phyloP scores from a whole-genome alignment of 1,140 invertebrate genomes.

The Lordiphosa collinella region DNA sequence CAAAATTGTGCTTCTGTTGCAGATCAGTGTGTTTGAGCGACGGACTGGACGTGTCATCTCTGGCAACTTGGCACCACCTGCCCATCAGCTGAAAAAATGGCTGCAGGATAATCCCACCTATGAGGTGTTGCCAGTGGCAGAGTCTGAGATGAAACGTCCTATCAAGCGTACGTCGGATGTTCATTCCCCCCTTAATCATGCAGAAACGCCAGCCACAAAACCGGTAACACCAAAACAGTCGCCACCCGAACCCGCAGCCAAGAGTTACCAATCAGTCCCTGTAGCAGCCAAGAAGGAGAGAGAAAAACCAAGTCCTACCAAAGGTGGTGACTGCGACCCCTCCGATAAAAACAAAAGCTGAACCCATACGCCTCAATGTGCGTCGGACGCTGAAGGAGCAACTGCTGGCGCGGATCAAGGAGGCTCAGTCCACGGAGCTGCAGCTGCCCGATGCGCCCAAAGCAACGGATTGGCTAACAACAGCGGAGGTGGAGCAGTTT shows the following conservation, averaged over 20 bases:
- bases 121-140: constrained; percentile 86
- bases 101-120: constrained; percentile 92
- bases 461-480: constrained; percentile 48
- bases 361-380: constrained; percentile 89
- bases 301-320: constrained; percentile 12
- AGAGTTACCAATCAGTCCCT: too few relatives aligned
- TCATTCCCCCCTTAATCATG: constrained; percentile 1
- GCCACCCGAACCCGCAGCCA: neutral
- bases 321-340: neutral
- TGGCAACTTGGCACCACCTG: constrained; percentile 88
- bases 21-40: constrained; percentile 90
- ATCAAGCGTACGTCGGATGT: constrained; percentile 21
- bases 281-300: constrained; percentile 28
- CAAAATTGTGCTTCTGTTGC: constrained; percentile 5
- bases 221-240: constrained; percentile 1
- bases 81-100: constrained; percentile 89
- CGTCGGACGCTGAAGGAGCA: constrained; percentile 89
- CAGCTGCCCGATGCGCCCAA: constrained; percentile 41
- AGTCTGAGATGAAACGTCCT: constrained; percentile 12
- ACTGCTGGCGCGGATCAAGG: constrained; percentile 84
- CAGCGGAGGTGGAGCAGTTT: constrained; percentile 84
- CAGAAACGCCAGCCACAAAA: neutral
- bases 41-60: constrained; percentile 88
- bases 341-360: constrained; percentile 70
- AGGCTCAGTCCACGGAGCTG: constrained; percentile 80